Base-by-base conservation (phyloP, 1,140 invertebrate genomes). In the Neuroterus valhalla region DNA sequence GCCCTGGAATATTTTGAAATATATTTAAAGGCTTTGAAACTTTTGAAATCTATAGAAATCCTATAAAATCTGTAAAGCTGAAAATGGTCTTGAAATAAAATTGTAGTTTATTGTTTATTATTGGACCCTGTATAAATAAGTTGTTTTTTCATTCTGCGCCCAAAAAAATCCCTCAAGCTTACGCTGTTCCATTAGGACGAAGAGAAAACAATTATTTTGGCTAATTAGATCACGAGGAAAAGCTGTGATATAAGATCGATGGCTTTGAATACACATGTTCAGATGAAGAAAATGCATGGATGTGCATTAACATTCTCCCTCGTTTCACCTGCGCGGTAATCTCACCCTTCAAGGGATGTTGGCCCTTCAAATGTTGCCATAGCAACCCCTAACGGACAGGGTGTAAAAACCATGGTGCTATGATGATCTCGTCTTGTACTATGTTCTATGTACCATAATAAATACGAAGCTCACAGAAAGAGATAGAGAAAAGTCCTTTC, bases 311-410 rank as follows among this genome's bases (percentile, higher is more conserved):
- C 68, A 12, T 44, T 31, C 42, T 66, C 52, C 66, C 74, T 74
- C 71, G 70, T 77, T 80, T 76, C 78, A 80, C 76, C 75, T 78
- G 79, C 80, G 62, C 50, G 48, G 70, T 48, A 50, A 11, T 46
- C 11, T 71, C 55, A 72, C 77, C 50, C 71, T 71, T 48, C 72
- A 45, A 52, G 81, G 78, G 80, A 79, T 55, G 72, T 68, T 42
- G 71, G 45, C 81, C 80, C 75, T 74, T 71, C 68, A 74, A 23
- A 70, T 45, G 76, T 85, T 75, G 66, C 82, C 83, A 85, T 84
- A 81, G 82, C 81, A 84, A 85, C 83, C 72, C 80, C 70, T 71
- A 68, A 50, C 55, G 73, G 74, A 75, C 70, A 81, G 83, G 78
- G 74, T 75, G 81, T 74, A 82, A 81, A 78, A 76, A 80, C 79